phyloP scores from a whole-genome alignment of 92 coral and sea anemone genomes.

The Isaurus tuberculatus region DNA sequence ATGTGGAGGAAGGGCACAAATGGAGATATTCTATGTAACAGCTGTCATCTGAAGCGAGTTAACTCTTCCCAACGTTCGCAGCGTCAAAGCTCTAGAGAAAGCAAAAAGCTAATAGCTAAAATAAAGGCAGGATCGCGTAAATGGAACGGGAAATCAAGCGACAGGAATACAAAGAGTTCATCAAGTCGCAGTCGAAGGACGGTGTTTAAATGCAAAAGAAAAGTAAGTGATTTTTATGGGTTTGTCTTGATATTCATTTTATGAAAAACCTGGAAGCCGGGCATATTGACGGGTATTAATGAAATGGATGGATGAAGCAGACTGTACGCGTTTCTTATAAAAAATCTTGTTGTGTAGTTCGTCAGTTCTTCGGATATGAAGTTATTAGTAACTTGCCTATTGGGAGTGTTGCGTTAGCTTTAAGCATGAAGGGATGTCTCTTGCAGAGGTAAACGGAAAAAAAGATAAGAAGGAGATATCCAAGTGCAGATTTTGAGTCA shows the following conservation, averaged over 20 bases:
- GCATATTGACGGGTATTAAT: too few relatives aligned
- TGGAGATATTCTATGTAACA: conserved; percentile 97
- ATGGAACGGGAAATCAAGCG: conserved; percentile 94
- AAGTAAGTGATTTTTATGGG: conserved; percentile 56
- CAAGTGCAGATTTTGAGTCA: too few relatives aligned
- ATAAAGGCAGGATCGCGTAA: conserved; percentile 90
- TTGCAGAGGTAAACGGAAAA: too few relatives aligned
- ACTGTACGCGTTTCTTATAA: too few relatives aligned
- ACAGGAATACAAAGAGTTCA: conserved; percentile 63
- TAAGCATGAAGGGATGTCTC: too few relatives aligned
- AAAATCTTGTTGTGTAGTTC: too few relatives aligned
- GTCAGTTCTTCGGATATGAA: too few relatives aligned
- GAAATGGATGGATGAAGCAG: too few relatives aligned
- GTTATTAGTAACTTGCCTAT: too few relatives aligned
- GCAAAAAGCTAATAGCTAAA: conserved; percentile 84
- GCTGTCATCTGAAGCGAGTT: conserved; percentile 96
- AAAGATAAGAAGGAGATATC: too few relatives aligned
- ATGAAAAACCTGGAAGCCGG: background rate
- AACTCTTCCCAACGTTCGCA: conserved; percentile 89
- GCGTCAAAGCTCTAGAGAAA: conserved; percentile 90
- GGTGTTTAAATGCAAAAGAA: conserved; percentile 76
- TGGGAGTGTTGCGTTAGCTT: too few relatives aligned
- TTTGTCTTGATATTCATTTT: background rate
- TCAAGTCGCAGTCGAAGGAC: conserved; percentile 86
- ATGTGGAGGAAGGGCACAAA: conserved; percentile 97